Percentiles rank a stretch among this genome's conserved stretches.
Evolutionary conservation across 2,797 vertebrate species (phyloP).

Genomic region (Protonibea diacanthus): DNA sequence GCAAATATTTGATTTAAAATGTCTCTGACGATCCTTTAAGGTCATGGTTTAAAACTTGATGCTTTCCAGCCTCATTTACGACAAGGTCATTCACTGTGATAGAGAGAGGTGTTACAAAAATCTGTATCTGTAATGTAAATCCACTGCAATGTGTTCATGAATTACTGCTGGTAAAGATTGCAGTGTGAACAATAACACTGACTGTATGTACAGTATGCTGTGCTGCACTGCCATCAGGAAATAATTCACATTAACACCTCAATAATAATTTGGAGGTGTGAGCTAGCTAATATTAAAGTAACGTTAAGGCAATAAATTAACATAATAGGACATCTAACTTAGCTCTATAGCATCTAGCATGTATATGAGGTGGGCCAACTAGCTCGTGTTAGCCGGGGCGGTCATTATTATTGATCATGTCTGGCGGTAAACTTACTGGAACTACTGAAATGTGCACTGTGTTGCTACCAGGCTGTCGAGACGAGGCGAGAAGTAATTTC

Average conservation of each 20-base stretch:
- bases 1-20: neutral
- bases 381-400: slow-evolving; percentile 76
- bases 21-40: too few species aligned
- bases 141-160: neutral
- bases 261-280: slow-evolving; percentile 46
- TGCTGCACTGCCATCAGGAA: slow-evolving; percentile 30
- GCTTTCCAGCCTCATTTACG: neutral
- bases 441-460: slow-evolving; percentile 72
- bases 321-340: neutral
- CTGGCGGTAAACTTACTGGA: slow-evolving; percentile 81
- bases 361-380: slow-evolving; percentile 57
- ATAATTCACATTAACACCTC: slow-evolving; percentile 38
- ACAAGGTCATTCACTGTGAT: slow-evolving; percentile 19
- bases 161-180: too few species aligned
- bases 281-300: slow-evolving; percentile 54
- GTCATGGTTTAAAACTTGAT: neutral
- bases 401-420: slow-evolving; percentile 65
- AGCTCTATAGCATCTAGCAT: slow-evolving; percentile 24
- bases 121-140: neutral
- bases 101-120: slow-evolving; percentile 31
- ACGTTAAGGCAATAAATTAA: neutral
- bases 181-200: neutral
- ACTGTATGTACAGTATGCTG: slow-evolving; percentile 8
- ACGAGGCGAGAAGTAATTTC: slow-evolving; percentile 62
- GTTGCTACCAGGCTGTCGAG: slow-evolving; percentile 66